A percentile compares a stretch with the other conserved stretches of the same genome.
These are phyloP conservation scores for Limnephilus rhombicus DNA, from an alignment of 2,888 invertebrate genomes.

Conservation along the genomic window DNA sequence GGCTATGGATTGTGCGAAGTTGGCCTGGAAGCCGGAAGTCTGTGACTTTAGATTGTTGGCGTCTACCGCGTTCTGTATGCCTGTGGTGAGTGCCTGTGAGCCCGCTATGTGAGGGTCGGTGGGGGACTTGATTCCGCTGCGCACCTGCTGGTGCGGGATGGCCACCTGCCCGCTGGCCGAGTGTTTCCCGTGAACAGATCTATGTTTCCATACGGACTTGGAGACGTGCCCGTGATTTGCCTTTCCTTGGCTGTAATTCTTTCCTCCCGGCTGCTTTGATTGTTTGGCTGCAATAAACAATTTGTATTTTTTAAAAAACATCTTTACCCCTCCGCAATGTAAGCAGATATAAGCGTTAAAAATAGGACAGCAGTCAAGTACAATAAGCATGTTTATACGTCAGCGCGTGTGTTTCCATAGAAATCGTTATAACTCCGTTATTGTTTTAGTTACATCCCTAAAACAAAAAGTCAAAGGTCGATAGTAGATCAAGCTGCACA, in stretches of 20 bases:
- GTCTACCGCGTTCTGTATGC: conserved; percentile 69
- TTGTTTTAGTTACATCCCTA: too few species aligned
- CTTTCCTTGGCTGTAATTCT: conserved; percentile 78
- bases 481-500: too few species aligned
- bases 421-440: too few species aligned
- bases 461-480: too few species aligned
- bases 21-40: conserved; percentile 72
- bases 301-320: not conserved
- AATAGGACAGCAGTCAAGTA: too few species aligned
- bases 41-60: conserved; percentile 70
- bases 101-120: conserved; percentile 64
- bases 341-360: too few species aligned
- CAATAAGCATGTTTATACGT: too few species aligned
- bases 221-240: conserved; percentile 70
- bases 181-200: conserved; percentile 62
- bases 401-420: too few species aligned
- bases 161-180: conserved; percentile 59
- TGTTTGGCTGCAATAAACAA: conserved; percentile 64
- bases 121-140: conserved; percentile 63
- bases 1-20: conserved; percentile 73
- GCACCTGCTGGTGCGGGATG: conserved; percentile 63
- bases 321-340: too few species aligned
- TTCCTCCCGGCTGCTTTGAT: conserved; percentile 75
- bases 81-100: conserved; percentile 67
- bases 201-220: conserved; percentile 63